Conservation (phyloP, 2,888 invertebrate genomes). For the Priocnemis perturbator region DNA sequence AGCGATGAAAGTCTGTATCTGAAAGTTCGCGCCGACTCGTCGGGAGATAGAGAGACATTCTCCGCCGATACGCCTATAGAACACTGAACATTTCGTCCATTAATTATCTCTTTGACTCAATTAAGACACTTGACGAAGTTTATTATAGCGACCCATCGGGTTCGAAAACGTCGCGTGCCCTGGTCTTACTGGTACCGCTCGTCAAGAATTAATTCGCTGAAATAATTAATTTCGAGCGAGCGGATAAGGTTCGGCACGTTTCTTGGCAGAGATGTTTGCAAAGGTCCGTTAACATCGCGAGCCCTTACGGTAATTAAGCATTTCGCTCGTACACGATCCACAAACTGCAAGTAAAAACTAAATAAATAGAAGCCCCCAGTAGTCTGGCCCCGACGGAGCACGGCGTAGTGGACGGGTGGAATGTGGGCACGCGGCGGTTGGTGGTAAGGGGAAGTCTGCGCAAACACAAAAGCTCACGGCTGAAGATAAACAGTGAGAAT, state of each 20-base stretch:
- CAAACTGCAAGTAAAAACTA: slow-evolving; percentile 55
- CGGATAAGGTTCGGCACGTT: slow-evolving; percentile 7
- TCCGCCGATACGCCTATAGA: background rate
- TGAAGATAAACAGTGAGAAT: slow-evolving; percentile 64
- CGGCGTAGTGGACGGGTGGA: slow-evolving; percentile 31
- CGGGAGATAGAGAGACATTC: background rate
- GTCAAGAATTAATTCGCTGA: too few species aligned
- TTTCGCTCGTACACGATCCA: slow-evolving; percentile 41
- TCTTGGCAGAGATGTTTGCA: slow-evolving; percentile 36
- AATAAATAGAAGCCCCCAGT: slow-evolving; percentile 49
- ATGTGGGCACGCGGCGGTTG: slow-evolving; percentile 36
- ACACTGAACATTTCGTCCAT: too few species aligned
- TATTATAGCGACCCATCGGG: background rate
- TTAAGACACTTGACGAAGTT: too few species aligned
- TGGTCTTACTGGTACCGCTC: too few species aligned
- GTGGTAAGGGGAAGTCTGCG: slow-evolving; percentile 43
- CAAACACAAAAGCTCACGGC: slow-evolving; percentile 67
- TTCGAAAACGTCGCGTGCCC: background rate
- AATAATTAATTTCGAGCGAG: too few species aligned
- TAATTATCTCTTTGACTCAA: too few species aligned
- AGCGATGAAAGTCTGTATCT: background rate
- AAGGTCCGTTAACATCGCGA: slow-evolving; percentile 41
- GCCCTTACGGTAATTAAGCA: slow-evolving; percentile 57
- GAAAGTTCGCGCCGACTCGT: background rate
- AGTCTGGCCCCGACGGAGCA: slow-evolving; percentile 23